phyloP scores from a whole-genome alignment of 2,113 vertebrate genomes.

The Perca fluviatilis region DNA sequence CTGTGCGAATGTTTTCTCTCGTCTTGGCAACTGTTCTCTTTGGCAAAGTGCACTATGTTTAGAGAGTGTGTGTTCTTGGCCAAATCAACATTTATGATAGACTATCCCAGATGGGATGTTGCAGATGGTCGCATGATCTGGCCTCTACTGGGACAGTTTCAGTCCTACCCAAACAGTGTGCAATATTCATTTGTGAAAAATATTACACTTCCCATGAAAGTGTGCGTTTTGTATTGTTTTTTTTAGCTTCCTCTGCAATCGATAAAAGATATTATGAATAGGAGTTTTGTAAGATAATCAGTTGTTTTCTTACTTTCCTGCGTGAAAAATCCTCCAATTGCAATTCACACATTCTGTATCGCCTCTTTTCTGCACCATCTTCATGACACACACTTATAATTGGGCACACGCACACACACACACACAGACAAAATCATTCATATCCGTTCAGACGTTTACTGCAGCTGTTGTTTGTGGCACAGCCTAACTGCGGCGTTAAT shows the following conservation, averaged over 20 bases:
- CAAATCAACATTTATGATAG: constrained; percentile 79
- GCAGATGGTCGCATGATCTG: constrained; percentile 79
- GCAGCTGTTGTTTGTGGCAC: constrained; percentile 82
- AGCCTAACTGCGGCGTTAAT: constrained; percentile 79
- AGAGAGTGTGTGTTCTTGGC: constrained; percentile 70
- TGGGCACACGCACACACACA: constrained; percentile 8
- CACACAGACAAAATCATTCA: constrained; percentile 58
- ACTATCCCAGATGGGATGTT: constrained; percentile 81
- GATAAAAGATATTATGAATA: not conserved
- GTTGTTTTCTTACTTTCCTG: constrained; percentile 2
- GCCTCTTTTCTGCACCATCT: constrained; percentile 12
- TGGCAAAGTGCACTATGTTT: constrained; percentile 72
- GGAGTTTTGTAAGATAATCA: constrained; percentile 5
- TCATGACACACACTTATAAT: constrained; percentile 24
- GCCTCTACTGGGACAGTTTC: constrained; percentile 74
- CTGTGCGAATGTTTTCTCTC: constrained; percentile 67
- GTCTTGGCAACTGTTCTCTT: constrained; percentile 66
- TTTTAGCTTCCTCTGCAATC: not conserved
- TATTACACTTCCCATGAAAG: constrained; percentile 14
- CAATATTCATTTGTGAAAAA: constrained; percentile 54
- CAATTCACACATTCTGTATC: not conserved
- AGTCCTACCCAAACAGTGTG: constrained; percentile 52
- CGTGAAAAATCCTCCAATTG: not conserved
- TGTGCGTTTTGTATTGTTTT: constrained; percentile 6
- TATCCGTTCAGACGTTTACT: constrained; percentile 75